Evolutionary conservation across 2,113 vertebrate genomes (phyloP), one percentile per base, ranked within the genome.

Genomic region (Eira barbara): DNA sequence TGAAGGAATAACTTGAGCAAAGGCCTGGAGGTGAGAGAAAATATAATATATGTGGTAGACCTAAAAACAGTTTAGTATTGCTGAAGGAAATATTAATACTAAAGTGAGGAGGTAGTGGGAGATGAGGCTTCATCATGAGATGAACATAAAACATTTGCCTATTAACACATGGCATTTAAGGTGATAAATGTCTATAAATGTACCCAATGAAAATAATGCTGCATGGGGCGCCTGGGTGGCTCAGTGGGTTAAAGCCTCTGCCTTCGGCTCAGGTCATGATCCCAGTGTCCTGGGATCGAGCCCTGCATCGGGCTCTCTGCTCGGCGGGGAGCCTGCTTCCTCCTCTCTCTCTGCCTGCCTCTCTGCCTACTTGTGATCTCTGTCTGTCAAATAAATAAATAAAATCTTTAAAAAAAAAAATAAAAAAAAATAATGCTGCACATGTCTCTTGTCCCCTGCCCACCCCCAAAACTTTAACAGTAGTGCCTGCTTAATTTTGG

Each of bases 101-200:
- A 63, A 69, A 52, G 34, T 36, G 63, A 81, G 23, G 5, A 92
- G 42, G 45, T 34, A 82, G 61, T 67, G 73, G 94, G 31, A 90
- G 9, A 81, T 85, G 83, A 86, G 13, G 23, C 3, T 87, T 90
- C 31, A 81, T 45, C 55, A 55, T 15, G 36, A 90, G 63, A 84
- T 74, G 42, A 96, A 91, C 13, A 74, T 65, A 96, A 92, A 92
- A 69, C 47, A 89, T 63, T 82, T 69, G 55, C 55, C 82, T 63
- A 42, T 71, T 81, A 81, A 83, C 21, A 87, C 4, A 74, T 6
- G 29, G 13, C 12, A 87, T 73, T 95, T 83, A 73, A 96, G 94
- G 93, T n/a, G 49, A 57, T 45, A 87, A 79, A 49, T 47, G 25
- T 67, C 18, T 86, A 57, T 49, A 73, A 71, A 82, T 87, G 31